A percentile compares a stretch with the other conserved stretches of the same genome.
Conservation (phyloP, 2,888 invertebrate species). For the Drosophila mimica region DNA sequence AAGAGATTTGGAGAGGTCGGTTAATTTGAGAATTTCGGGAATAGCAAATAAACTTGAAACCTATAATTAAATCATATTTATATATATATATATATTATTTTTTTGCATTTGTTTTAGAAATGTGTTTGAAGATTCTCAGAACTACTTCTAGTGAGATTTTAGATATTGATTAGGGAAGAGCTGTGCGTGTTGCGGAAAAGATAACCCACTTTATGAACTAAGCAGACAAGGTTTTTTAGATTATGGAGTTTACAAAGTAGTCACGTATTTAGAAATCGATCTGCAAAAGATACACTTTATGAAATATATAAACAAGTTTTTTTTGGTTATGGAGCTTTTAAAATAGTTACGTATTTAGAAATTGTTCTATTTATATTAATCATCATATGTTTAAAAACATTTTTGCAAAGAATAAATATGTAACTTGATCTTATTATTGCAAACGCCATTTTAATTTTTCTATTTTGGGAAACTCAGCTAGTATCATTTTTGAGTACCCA, state of each 20-base stretch:
- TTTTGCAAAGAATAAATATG: too few species aligned
- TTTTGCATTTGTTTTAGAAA: not conserved
- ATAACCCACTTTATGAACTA: not conserved
- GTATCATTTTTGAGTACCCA: not conserved
- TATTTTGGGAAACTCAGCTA: not conserved
- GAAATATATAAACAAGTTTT: not conserved
- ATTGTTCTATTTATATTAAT: not conserved
- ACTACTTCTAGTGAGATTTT: not conserved
- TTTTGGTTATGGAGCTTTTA: not conserved
- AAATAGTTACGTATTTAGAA: not conserved
- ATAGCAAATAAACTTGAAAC: not conserved
- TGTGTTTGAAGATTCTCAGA: not conserved
- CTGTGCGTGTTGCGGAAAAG: not conserved
- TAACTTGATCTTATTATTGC: too few species aligned
- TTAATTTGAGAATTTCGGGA: not conserved
- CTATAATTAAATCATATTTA: not conserved
- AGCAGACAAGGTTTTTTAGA: not conserved
- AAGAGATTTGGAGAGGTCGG: slow-evolving; percentile 1
- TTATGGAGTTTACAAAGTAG: not conserved
- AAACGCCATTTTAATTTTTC: not conserved
- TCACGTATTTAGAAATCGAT: not conserved
- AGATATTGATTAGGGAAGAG: not conserved
- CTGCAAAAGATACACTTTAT: not conserved
- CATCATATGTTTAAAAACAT: too few species aligned
- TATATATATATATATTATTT: not conserved